Conservation (phyloP, 1,140 invertebrate species). For the Hormaphis cornu region DNA sequence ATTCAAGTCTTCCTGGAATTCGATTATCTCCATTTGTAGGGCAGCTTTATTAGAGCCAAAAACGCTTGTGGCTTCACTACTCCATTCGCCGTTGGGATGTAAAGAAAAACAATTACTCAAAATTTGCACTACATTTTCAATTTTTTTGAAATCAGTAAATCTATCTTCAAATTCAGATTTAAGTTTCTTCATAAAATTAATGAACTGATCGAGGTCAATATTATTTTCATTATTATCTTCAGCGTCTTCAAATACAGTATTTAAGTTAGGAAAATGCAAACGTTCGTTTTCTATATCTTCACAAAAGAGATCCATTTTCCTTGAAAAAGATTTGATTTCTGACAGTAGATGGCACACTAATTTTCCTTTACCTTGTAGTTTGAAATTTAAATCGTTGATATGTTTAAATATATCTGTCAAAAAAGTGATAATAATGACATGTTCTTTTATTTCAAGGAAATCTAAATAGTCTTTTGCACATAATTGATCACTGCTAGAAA, state of each 20-base stretch:
- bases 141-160: not conserved
- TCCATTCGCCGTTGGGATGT: not conserved
- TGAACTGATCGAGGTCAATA: not conserved
- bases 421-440: not conserved
- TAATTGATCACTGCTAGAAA: slow-evolving; percentile 1
- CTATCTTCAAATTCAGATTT: not conserved
- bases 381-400: slow-evolving; percentile 10
- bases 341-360: slow-evolving; percentile 3
- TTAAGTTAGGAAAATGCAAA: no score
- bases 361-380: slow-evolving; percentile 2
- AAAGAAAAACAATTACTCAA: not conserved
- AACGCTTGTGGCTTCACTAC: no score
- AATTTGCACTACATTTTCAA: not conserved
- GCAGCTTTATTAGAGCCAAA: no score
- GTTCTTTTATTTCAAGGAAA: not conserved
- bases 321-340: slow-evolving; percentile 1
- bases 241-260: no score
- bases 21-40: no score
- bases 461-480: not conserved
- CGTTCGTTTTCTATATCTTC: not conserved
- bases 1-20: no score
- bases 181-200: not conserved
- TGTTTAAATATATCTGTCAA: not conserved
- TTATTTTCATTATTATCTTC: no score
- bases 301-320: not conserved